phyloP scores from a whole-genome alignment of 2,113 vertebrate genomes.

The Bombycilla garrulus region DNA sequence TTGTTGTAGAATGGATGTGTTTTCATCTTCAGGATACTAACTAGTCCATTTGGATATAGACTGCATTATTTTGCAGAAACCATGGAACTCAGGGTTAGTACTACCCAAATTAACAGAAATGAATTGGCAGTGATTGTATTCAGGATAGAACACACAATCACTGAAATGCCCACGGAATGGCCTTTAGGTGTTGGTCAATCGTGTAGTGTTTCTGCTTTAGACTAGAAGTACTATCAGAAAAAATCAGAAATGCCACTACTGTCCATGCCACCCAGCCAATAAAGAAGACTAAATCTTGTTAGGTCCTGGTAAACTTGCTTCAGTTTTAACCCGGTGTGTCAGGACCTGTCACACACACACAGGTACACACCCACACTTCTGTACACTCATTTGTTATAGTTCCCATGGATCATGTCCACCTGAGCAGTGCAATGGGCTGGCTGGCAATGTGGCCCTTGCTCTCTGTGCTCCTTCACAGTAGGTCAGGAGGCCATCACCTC shows the following conservation, averaged over 20 bases:
- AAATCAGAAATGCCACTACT: not conserved
- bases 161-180: not conserved
- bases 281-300: not conserved
- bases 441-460: not conserved
- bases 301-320: not conserved
- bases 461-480: not conserved
- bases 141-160: not conserved
- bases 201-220: not conserved
- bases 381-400: not conserved
- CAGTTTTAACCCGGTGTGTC: not conserved
- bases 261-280: not conserved
- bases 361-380: no score
- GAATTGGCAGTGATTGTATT: not conserved
- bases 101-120: not conserved
- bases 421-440: not conserved
- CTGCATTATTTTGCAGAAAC: not conserved
- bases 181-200: not conserved
- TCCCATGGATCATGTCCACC: not conserved
- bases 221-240: not conserved
- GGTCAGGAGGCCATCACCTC: not conserved
- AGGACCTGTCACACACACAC: not conserved
- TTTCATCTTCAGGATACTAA: not conserved
- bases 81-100: fast-evolving
- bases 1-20: not conserved
- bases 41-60: not conserved